Evolutionary conservation across 2,113 vertebrate genomes (phyloP).

Genomic region (Numenius arquata): DNA sequence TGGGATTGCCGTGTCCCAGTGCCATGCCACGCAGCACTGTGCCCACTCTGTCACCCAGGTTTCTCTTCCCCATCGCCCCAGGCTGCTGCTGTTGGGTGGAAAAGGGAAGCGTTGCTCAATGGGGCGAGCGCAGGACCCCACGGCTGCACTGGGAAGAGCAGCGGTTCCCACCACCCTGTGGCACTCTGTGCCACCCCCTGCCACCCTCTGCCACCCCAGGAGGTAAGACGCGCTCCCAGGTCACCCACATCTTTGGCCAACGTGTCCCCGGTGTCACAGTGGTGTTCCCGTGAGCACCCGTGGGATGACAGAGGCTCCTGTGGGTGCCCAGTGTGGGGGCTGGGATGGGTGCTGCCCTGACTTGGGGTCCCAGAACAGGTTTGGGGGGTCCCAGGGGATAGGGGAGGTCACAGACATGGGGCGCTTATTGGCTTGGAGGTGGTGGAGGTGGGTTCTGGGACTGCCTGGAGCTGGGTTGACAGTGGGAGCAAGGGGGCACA

Average conservation of each 20-base stretch:
- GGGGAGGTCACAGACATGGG: not conserved
- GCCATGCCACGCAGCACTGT: fast-evolving
- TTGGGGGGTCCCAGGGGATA: fast-evolving
- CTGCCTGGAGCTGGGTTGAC: not conserved
- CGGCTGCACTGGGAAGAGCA: fast-evolving
- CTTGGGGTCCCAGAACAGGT: fast-evolving
- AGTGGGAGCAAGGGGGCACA: not conserved
- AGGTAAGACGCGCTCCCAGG: fast-evolving
- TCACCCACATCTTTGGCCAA: fast-evolving
- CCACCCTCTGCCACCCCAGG: not conserved
- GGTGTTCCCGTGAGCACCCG: fast-evolving
- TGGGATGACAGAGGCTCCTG: not conserved
- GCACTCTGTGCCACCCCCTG: not conserved
- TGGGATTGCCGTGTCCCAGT: no score
- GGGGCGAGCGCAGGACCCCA: fast-evolving
- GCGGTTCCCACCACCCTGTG: not conserved
- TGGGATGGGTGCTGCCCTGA: not conserved
- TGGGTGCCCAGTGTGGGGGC: not conserved
- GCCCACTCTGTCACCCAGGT: not conserved
- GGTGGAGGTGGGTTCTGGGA: not conserved
- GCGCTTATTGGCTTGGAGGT: fast-evolving
- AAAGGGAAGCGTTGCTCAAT: not conserved
- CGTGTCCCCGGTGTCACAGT: fast-evolving
- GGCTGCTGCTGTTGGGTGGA: not conserved
- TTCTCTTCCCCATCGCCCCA: not conserved